Evolutionary conservation across 2,113 vertebrate genomes (phyloP).

Genomic region (Mesocricetus auratus): DNA sequence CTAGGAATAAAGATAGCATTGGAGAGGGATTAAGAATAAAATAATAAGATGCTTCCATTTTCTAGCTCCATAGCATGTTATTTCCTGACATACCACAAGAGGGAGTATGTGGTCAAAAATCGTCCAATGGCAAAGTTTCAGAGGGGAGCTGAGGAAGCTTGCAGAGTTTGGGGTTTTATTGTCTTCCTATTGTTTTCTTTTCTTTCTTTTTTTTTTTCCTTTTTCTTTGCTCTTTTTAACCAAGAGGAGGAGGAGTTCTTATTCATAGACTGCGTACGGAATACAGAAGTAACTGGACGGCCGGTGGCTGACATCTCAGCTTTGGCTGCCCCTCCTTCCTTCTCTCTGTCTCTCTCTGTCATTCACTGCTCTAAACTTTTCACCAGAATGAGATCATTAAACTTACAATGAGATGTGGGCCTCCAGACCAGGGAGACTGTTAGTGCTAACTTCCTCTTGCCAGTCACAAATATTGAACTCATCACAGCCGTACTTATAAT

Average conservation of each 20-base stretch:
- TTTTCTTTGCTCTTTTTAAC: neutral
- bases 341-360: neutral
- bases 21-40: neutral
- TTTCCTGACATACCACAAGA: slow-evolving; percentile 69
- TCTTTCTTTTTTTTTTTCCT: too few species aligned
- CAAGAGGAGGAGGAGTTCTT: neutral
- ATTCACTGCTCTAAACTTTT: neutral
- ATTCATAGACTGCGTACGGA: neutral
- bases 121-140: neutral
- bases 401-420: neutral
- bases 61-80: neutral
- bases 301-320: neutral
- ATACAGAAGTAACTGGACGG: neutral
- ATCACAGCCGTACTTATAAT: neutral
- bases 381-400: neutral
- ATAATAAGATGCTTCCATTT: neutral
- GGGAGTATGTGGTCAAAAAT: slow-evolving; percentile 46
- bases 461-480: slow-evolving; percentile 13
- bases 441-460: neutral
- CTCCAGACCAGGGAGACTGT: neutral
- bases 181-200: neutral
- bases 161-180: neutral
- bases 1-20: neutral
- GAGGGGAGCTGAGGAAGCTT: neutral
- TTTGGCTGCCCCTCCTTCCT: neutral